A percentile compares a stretch with the other conserved stretches of the same genome.
phyloP scores from a whole-genome alignment of 2,888 invertebrate genomes.

The Artemia sinica region DNA sequence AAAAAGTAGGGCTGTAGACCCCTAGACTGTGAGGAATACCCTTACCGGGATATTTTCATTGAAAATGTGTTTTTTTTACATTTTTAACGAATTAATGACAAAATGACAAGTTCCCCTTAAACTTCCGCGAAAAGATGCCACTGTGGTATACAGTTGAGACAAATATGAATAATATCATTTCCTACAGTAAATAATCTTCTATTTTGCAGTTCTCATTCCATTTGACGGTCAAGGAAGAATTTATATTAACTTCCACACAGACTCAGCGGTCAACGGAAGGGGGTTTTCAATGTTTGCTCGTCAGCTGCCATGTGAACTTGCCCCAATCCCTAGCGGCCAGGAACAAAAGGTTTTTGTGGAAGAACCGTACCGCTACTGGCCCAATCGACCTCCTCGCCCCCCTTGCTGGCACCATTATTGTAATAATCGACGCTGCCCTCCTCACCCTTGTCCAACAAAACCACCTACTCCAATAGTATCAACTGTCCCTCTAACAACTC shows the following conservation, averaged over 20 bases:
- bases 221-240: neutral
- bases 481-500: neutral
- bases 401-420: conserved; percentile 4
- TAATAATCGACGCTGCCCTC: neutral
- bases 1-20: no score
- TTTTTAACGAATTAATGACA: no score
- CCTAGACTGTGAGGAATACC: no score
- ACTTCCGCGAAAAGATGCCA: no score
- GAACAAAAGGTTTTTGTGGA: neutral
- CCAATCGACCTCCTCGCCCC: conserved; percentile 12
- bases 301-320: conserved; percentile 19
- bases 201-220: neutral
- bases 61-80: no score
- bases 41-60: no score
- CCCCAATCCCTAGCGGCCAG: conserved; percentile 16
- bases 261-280: neutral
- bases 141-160: no score
- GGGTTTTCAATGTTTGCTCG: conserved; percentile 19
- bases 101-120: no score
- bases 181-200: no score
- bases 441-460: neutral
- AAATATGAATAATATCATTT: no score
- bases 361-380: conserved; percentile 9
- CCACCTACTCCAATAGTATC: conserved; percentile 7
- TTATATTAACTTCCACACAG: conserved; percentile 18